Evolutionary conservation across 2,888 invertebrate species (phyloP).

Genomic region (Campaea margaritaria): DNA sequence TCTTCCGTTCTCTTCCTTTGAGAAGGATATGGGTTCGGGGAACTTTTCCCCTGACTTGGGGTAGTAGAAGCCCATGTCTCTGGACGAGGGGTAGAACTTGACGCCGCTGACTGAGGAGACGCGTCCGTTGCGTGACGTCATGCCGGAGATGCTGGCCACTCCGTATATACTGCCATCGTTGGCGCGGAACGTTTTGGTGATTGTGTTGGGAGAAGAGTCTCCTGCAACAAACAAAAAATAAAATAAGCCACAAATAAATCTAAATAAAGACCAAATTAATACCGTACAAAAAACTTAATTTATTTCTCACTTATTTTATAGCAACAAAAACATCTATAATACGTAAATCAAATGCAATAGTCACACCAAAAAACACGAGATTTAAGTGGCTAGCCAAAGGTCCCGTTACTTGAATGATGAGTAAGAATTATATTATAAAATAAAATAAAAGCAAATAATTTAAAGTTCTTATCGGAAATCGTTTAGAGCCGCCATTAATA

Average conservation of each 20-base stretch:
- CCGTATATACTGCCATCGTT: constrained; percentile 52
- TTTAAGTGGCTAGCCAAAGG: constrained; percentile 1
- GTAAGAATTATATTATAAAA: constrained; percentile 12
- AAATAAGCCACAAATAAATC: background rate
- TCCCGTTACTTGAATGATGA: constrained; percentile 18
- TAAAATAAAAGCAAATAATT: constrained; percentile 16
- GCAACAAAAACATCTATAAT: constrained; percentile 5
- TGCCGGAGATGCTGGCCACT: constrained; percentile 61
- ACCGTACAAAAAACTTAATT: background rate
- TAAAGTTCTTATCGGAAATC: constrained; percentile 13
- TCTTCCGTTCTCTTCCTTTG: constrained; percentile 56
- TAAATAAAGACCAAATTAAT: background rate
- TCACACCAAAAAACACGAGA: background rate
- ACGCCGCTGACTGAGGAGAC: constrained; percentile 62
- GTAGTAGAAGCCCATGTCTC: constrained; percentile 29
- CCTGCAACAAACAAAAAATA: constrained; percentile 24
- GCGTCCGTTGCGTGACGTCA: constrained; percentile 64
- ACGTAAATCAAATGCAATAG: constrained; percentile 17
- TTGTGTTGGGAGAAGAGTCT: constrained; percentile 20
- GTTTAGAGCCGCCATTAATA: constrained; percentile 15
- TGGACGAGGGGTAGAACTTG: constrained; percentile 54
- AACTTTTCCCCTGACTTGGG: constrained; percentile 42
- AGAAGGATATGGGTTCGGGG: constrained; percentile 51
- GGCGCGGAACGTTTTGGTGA: constrained; percentile 37
- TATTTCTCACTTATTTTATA: background rate